phyloP scores from a whole-genome alignment of 1,140 invertebrate genomes.

The Cherax quadricarinatus region DNA sequence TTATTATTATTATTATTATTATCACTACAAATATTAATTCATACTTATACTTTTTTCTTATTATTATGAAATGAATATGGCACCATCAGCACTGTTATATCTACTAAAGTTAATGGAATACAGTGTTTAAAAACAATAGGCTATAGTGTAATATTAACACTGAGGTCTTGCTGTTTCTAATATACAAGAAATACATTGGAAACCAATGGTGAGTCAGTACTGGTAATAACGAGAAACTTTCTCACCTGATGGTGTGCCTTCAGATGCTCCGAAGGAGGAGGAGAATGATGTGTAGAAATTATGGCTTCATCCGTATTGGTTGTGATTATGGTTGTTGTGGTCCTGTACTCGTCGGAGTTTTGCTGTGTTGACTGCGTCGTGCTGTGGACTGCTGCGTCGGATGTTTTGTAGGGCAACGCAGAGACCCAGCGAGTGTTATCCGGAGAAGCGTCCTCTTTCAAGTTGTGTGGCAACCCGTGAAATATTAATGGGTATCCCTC shows the following conservation, averaged over 20 bases:
- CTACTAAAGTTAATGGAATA: no score
- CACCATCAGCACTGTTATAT: no score
- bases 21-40: no score
- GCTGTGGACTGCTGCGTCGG: background rate
- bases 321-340: background rate
- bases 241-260: slow-evolving; percentile 52
- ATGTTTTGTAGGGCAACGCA: slow-evolving; percentile 32
- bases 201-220: no score
- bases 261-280: slow-evolving; percentile 15
- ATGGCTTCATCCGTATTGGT: background rate
- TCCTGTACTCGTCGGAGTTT: background rate
- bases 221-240: background rate
- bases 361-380: background rate
- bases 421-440: slow-evolving; percentile 22
- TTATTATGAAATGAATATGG: no score
- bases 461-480: background rate
- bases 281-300: background rate
- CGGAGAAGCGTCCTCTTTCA: background rate
- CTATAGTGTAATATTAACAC: no score
- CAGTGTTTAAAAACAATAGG: no score
- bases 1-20: no score
- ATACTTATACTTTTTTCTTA: no score
- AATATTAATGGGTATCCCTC: background rate
- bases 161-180: no score
- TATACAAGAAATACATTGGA: no score